A percentile compares a stretch with the other conserved stretches of the same genome.
These are phyloP conservation scores for Daktulosphaira vitifoliae DNA, from an alignment of 1,140 invertebrate genomes.

Conservation along the genomic window DNA sequence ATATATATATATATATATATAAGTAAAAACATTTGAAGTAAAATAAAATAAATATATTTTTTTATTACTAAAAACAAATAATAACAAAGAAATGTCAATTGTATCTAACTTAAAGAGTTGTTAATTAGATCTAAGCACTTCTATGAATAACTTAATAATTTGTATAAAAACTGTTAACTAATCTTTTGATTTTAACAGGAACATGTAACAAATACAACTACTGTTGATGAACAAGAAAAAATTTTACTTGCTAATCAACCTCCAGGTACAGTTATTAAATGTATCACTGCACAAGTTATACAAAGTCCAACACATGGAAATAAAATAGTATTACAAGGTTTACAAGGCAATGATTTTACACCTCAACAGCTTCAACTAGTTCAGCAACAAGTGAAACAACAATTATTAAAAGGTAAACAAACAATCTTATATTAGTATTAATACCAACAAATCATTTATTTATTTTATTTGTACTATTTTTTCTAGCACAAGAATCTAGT, in stretches of 20 bases:
- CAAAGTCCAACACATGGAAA: constrained; percentile 67
- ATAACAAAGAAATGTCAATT: no score
- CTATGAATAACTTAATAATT: no score
- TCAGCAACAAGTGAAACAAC: constrained; percentile 79
- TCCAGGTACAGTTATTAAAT: constrained; percentile 76
- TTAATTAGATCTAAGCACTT: no score
- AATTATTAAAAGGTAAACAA: constrained; percentile 64
- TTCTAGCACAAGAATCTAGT: constrained; percentile 45
- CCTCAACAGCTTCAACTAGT: constrained; percentile 67
- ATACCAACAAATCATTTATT: not conserved
- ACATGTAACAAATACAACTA: not conserved
- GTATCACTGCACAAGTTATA: constrained; percentile 71
- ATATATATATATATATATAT: no score
- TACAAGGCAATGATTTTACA: constrained; percentile 70
- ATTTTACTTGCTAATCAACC: constrained; percentile 64
- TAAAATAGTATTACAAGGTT: constrained; percentile 70
- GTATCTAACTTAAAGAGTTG: no score
- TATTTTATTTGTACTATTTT: constrained; percentile 20
- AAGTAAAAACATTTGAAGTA: no score
- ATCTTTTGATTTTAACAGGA: no score
- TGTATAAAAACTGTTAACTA: no score
- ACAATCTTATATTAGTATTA: not conserved
- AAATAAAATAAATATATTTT: no score
- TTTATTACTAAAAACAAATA: no score
- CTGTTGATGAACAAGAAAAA: constrained; percentile 36